Base-by-base conservation (phyloP, 2,888 invertebrate genomes). In the Rhamphomyia laevipes region DNA sequence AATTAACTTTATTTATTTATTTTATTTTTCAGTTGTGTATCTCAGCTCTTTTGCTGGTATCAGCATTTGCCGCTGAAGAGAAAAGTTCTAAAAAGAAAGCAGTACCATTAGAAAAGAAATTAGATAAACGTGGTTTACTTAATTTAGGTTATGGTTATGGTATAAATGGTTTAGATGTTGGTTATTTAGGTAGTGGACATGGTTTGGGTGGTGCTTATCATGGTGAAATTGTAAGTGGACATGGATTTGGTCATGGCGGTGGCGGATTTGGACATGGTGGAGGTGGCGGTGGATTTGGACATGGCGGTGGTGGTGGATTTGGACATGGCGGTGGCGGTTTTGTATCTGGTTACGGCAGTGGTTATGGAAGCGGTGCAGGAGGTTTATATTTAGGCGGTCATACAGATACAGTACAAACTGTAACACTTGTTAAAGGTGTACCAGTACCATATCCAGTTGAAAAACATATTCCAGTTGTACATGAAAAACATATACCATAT, bases 141-240 rank as follows among this genome's bases (percentile, higher is more conserved):
- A 80, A 83, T 65, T 75, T 86, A 64, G 87, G 86, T 59, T 86
- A 86, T 61, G 87, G 87, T 48, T 86, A 87, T 67, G 85, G 84
- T 52, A 76, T 79, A 63, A 78, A 81, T 61, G 86, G 85, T 57
- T 77, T 84, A 55, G 84, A 85, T 63, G 70, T 84, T 55, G 86
- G 86, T 45, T 81, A 82, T 65, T 73, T 84, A 59, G 84, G 83
- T 47, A 79, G 79, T 31, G 77, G 78, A 53, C 60, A 67, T 46
- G 77, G 76, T 9, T 48, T 70, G 47, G 76, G 76, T 45, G 76
- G 77, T 42, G 78, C 78, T 18, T 72, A 77, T 63, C 49, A 56
- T 57, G 68, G 73, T 60, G 57, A 57, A 60, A 67, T 17, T 33
- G 37, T 46, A 17, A 61, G 59, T 10, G 71, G 68, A 9, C 59